A percentile compares a stretch with the other conserved stretches of the same genome.
These are phyloP conservation scores for Reinhardtius hippoglossoides DNA, from an alignment of 2,113 vertebrate species.

Conservation along the genomic window DNA sequence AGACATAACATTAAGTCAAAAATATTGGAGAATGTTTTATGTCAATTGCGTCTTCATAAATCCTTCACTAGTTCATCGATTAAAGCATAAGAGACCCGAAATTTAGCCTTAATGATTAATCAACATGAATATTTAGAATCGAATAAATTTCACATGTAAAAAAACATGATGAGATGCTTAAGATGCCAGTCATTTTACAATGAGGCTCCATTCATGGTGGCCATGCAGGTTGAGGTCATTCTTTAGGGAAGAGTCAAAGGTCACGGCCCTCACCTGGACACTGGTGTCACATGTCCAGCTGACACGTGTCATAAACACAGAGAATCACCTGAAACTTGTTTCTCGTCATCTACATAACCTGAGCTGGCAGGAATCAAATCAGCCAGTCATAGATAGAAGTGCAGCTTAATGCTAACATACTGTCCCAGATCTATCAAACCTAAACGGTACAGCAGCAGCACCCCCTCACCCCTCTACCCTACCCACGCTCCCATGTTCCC, in stretches of 20 bases:
- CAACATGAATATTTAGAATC: not conserved
- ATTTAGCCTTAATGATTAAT: too few relatives aligned
- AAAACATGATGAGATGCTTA: not conserved
- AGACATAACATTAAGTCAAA: not conserved
- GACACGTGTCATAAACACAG: constrained; percentile 7
- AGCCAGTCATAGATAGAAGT: not conserved
- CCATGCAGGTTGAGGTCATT: constrained; percentile 13
- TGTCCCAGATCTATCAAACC: not conserved
- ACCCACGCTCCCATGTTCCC: not conserved
- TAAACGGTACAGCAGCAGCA: not conserved
- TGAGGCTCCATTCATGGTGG: not conserved
- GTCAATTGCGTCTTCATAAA: too few relatives aligned
- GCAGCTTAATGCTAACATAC: not conserved
- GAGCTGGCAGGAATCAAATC: not conserved
- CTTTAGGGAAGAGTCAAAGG: constrained; percentile 26
- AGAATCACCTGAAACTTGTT: not conserved
- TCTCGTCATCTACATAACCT: not conserved
- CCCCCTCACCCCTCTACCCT: not conserved
- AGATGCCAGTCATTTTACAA: constrained; percentile 27
- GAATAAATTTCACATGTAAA: not conserved
- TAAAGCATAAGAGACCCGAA: too few relatives aligned
- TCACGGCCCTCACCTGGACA: constrained; percentile 49
- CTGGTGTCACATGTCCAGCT: constrained; percentile 34
- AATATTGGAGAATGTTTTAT: not conserved
- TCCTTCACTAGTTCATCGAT: too few relatives aligned